Evolutionary conservation across 2,113 vertebrate genomes (phyloP), one percentile per base, ranked within the genome.

Genomic region (Vicugna pacos): DNA sequence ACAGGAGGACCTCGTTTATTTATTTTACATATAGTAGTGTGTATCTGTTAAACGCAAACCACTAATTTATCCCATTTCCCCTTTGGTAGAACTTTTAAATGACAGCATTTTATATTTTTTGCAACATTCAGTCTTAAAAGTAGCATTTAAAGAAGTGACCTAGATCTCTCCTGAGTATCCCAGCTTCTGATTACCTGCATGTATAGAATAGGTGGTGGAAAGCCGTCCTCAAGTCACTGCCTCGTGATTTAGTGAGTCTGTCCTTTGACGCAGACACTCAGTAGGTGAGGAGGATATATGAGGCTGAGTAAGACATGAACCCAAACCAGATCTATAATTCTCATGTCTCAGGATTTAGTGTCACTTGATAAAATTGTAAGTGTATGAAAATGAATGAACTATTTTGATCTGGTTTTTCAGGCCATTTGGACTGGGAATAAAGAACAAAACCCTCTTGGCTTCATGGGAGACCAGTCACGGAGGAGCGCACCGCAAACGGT

Each of bases 101-200:
- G 15, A 30, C 5, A 75, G 8, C 1, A 64, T 52, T 81, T 72
- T 58, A 30, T 58, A 38, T 60, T 70, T 92, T 76, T 38, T 94
- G 50, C 70, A 92, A 95, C 20, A 38, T 30, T 81, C 64, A 50
- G 60, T 38, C 24, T 75, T 77, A 85, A 62, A 72, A 35, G 30
- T 6, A 69, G 48, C 11, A 32, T 70, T 91, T 67, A 38, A 50
- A 83, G 2, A 91, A 77, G 8, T 50, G 70, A 20, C 14, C 19
- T n/a, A 2, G 48, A 35, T 54, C 28, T 52, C 11, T 76, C 60
- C 22, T 79, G 65, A 93, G 42, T 83, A 62, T 16, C 7, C 16
- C 35, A 38, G 17, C 13, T 54, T 69, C 69, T 81, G 58, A 70
- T 46, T 26, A 22, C 46, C 26, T 52, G 5, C 38, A 50, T 54